Evolutionary conservation across 2,888 invertebrate genomes (phyloP).

Genomic region (Minunthozetes semirufus): DNA sequence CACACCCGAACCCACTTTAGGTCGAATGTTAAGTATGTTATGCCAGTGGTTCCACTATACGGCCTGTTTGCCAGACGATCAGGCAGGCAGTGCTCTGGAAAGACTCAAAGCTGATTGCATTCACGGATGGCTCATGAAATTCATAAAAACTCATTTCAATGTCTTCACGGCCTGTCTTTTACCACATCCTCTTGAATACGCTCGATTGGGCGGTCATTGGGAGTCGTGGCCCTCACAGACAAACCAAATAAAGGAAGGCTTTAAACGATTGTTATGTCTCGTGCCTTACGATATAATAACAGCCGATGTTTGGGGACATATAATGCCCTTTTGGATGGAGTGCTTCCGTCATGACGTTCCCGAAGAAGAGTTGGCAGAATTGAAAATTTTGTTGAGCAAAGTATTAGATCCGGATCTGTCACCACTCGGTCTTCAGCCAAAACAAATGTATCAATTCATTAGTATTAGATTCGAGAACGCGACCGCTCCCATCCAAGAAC

Average conservation of each 20-base stretch:
- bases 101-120: slow-evolving; percentile 86
- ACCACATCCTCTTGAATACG: slow-evolving; percentile 93
- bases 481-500: slow-evolving; percentile 72
- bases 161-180: slow-evolving; percentile 86
- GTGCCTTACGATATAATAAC: slow-evolving; percentile 97
- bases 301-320: slow-evolving; percentile 89
- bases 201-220: slow-evolving; percentile 93
- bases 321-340: slow-evolving; percentile 99
- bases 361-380: slow-evolving; percentile 73
- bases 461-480: slow-evolving; percentile 72
- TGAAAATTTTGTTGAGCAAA: slow-evolving; percentile 78
- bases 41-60: slow-evolving; percentile 99
- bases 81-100: slow-evolving; percentile 73
- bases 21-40: slow-evolving; percentile 85
- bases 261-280: slow-evolving; percentile 85
- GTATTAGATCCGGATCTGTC: slow-evolving; percentile 94
- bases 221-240: slow-evolving; percentile 68
- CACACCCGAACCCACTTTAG: slow-evolving; percentile 58
- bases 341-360: slow-evolving; percentile 87
- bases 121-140: slow-evolving; percentile 79
- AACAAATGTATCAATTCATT: slow-evolving; percentile 90
- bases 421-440: slow-evolving; percentile 86
- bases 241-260: slow-evolving; percentile 86
- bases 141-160: slow-evolving; percentile 73
- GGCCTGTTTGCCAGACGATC: slow-evolving; percentile 80